Evolutionary conservation across 2,113 vertebrate genomes (phyloP).

Genomic region (Solea solea): DNA sequence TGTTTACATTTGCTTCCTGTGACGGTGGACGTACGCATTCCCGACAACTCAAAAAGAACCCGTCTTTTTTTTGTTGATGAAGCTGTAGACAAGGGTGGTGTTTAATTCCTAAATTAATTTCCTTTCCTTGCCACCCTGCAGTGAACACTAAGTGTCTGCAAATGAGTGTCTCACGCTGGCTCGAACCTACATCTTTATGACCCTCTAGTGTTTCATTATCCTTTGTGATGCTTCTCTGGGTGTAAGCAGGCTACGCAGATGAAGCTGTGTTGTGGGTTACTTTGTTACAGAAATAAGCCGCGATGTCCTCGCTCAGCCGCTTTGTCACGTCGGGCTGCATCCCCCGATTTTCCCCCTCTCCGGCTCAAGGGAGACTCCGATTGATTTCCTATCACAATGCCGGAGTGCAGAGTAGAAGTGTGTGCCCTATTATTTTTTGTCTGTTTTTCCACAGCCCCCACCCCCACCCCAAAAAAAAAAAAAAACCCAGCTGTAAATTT

Average conservation of each 20-base stretch:
- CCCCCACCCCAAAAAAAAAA: slow-evolving; percentile 23
- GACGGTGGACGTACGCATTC: neutral
- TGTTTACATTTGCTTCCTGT: no score
- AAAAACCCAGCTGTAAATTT: slow-evolving; percentile 33
- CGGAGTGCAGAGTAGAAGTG: slow-evolving; percentile 71
- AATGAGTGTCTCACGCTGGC: slow-evolving; percentile 29
- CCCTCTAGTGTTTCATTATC: slow-evolving; percentile 51
- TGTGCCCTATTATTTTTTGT: slow-evolving; percentile 70
- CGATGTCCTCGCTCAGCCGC: slow-evolving; percentile 55
- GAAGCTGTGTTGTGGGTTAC: slow-evolving; percentile 42
- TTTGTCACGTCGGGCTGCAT: slow-evolving; percentile 59
- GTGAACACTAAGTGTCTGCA: slow-evolving; percentile 16
- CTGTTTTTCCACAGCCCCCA: slow-evolving; percentile 12
- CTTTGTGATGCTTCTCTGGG: slow-evolving; percentile 38
- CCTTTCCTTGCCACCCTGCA: slow-evolving; percentile 11
- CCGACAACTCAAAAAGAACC: neutral
- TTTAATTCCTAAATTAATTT: slow-evolving; percentile 25
- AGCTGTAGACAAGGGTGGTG: slow-evolving; percentile 4
- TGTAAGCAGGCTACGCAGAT: slow-evolving; percentile 39
- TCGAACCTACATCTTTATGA: slow-evolving; percentile 38
- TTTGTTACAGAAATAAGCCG: slow-evolving; percentile 49
- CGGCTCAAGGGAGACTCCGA: slow-evolving; percentile 68
- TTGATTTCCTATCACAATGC: slow-evolving; percentile 74
- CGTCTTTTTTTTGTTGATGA: neutral
- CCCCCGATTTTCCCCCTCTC: slow-evolving; percentile 61